A percentile compares a stretch with the other conserved stretches of the same genome.
These are phyloP conservation scores for Oreochromis aureus DNA, from an alignment of 2,113 vertebrate genomes.

Conservation along the genomic window DNA sequence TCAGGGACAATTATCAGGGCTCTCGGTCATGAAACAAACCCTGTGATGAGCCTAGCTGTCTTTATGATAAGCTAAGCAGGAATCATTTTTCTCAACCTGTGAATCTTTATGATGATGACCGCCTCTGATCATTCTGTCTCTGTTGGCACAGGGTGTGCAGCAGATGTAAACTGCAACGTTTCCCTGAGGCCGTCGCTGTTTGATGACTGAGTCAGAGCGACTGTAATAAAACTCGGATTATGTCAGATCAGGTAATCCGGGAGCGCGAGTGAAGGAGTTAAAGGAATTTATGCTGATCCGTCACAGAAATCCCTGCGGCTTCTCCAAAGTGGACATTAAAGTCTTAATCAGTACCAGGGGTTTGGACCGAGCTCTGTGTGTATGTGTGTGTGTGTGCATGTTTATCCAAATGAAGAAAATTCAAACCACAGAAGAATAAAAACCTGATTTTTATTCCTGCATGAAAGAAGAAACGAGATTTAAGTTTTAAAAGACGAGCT, in stretches of 20 bases:
- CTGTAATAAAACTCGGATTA: slow-evolving; percentile 43
- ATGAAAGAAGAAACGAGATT: neutral
- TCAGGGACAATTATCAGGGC: neutral
- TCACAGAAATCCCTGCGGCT: slow-evolving; percentile 12
- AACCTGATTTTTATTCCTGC: neutral
- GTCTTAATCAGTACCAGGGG: neutral
- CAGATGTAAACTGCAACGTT: neutral
- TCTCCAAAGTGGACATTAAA: slow-evolving; percentile 19
- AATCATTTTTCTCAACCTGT: neutral
- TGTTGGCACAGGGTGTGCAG: neutral
- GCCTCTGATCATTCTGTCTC: neutral
- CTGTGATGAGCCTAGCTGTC: neutral
- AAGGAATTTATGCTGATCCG: slow-evolving; percentile 11
- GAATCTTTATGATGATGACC: neutral
- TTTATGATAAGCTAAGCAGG: neutral
- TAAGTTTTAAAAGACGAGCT: neutral
- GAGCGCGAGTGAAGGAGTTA: neutral
- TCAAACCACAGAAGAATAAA: neutral
- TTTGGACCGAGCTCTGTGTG: neutral
- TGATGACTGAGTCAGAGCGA: neutral
- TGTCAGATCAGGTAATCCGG: slow-evolving; percentile 16
- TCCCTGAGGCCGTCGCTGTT: neutral
- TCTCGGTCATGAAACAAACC: neutral
- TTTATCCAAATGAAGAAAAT: neutral
- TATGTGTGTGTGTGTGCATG: neutral